These are phyloP conservation scores for Hydrophis major DNA, from an alignment of 2,797 vertebrate genomes.

Conservation along the genomic window DNA sequence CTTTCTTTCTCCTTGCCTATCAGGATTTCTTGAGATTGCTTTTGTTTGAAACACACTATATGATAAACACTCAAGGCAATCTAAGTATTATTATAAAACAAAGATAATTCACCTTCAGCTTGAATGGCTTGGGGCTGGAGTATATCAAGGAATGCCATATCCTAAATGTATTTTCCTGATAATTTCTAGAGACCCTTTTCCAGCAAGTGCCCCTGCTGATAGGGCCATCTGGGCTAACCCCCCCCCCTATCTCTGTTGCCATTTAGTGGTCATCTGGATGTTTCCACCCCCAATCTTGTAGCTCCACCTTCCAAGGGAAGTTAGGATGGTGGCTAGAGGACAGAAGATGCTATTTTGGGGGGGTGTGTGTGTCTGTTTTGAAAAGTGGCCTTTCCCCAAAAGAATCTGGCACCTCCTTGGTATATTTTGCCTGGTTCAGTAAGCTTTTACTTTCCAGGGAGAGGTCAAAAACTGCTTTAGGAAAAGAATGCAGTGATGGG, in stretches of 20 bases:
- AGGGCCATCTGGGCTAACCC: background rate
- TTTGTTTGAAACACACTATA: background rate
- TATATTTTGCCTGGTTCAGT: too few relatives aligned
- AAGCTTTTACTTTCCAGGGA: background rate
- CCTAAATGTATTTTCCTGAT: background rate
- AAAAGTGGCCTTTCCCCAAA: too few relatives aligned
- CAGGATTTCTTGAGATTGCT: background rate
- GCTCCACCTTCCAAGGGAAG: background rate
- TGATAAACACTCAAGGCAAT: background rate
- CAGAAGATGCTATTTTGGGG: too few relatives aligned
- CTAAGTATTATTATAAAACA: background rate
- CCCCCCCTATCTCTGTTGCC: background rate
- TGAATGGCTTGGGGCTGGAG: background rate
- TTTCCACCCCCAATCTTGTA: background rate
- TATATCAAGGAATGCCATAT: background rate
- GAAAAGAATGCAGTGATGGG: constrained; percentile 7
- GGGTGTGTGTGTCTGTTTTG: too few relatives aligned
- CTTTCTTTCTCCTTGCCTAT: background rate
- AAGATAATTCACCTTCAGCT: background rate
- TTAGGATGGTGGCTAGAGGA: background rate
- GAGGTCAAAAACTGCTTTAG: constrained; percentile 42
- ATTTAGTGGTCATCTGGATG: background rate
- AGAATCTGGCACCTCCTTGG: too few relatives aligned
- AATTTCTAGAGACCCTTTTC: background rate
- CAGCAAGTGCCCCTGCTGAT: background rate